phyloP scores from a whole-genome alignment of 2,113 vertebrate species.

The Thymallus thymallus region DNA sequence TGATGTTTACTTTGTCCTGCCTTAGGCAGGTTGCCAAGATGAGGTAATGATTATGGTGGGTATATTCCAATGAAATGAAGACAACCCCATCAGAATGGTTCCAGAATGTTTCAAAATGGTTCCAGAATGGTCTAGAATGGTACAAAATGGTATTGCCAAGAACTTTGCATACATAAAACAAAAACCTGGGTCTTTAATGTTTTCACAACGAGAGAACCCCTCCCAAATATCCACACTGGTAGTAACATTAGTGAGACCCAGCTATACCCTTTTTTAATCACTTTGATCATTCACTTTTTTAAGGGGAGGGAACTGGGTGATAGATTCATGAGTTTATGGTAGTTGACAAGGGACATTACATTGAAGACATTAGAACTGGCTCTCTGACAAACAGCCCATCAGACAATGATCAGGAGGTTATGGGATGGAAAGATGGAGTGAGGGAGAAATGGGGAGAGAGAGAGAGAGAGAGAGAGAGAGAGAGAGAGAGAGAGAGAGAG shows the following conservation, averaged over 20 bases:
- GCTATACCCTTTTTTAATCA: conserved; percentile 73
- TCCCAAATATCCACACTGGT: too few relatives aligned
- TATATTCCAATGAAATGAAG: too few relatives aligned
- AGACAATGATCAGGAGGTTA: conserved; percentile 69
- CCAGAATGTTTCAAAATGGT: not conserved
- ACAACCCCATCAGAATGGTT: too few relatives aligned
- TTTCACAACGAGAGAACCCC: too few relatives aligned
- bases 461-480: not conserved
- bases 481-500: too few relatives aligned
- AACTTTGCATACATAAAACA: too few relatives aligned
- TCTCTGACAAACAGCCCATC: conserved; percentile 75
- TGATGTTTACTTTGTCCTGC: too few relatives aligned
- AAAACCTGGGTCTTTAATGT: too few relatives aligned
- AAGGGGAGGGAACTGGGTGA: conserved; percentile 61
- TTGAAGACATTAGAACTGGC: conserved; percentile 76
- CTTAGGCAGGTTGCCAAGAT: too few relatives aligned
- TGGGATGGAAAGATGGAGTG: conserved; percentile 34
- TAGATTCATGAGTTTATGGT: conserved; percentile 74
- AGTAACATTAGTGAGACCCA: not conserved
- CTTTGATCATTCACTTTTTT: conserved; percentile 73
- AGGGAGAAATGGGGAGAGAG: conserved; percentile 5
- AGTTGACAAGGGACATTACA: conserved; percentile 78
- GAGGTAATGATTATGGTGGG: too few relatives aligned
- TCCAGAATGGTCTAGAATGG: too few relatives aligned
- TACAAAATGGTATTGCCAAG: too few relatives aligned